Evolutionary conservation across 2,888 invertebrate species (phyloP).

Genomic region (Odontocolon sp.): DNA sequence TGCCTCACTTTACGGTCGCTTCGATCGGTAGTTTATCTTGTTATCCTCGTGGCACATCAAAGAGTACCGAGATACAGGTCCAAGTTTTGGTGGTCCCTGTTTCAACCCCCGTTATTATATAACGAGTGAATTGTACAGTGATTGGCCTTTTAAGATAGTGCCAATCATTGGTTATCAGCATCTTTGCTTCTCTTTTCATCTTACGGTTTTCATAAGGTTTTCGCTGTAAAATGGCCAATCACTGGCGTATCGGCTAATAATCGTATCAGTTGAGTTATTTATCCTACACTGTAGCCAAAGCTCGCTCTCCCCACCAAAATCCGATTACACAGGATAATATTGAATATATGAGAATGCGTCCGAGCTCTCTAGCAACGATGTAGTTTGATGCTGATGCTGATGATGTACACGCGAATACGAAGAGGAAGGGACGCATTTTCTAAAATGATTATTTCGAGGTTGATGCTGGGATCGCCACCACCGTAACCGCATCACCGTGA

Average conservation of each 20-base stretch:
- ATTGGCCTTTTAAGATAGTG: neutral
- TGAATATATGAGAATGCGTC: constrained; percentile 60
- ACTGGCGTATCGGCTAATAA: no score
- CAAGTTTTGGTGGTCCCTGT: no score
- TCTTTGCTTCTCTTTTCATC: neutral
- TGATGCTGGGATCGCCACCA: constrained; percentile 45
- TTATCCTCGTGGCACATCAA: constrained; percentile 63
- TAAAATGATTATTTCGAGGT: constrained; percentile 57
- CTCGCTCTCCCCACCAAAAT: constrained; percentile 44
- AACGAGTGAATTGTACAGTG: no score
- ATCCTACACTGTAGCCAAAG: no score
- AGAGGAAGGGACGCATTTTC: constrained; percentile 42
- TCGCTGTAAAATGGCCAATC: no score
- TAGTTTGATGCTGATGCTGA: constrained; percentile 2
- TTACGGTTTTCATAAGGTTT: constrained; percentile 16
- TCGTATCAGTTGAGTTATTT: no score
- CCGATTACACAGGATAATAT: constrained; percentile 62
- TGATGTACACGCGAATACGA: constrained; percentile 7
- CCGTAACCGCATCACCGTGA: constrained; percentile 52
- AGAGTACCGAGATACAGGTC: constrained; percentile 33
- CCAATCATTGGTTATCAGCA: no score
- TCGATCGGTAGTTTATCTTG: constrained; percentile 64
- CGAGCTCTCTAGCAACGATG: constrained; percentile 19
- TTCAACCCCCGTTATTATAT: no score
- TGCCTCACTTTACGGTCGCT: constrained; percentile 24